Conservation (phyloP, 2,113 vertebrate genomes). For the Anolis sagrei region DNA sequence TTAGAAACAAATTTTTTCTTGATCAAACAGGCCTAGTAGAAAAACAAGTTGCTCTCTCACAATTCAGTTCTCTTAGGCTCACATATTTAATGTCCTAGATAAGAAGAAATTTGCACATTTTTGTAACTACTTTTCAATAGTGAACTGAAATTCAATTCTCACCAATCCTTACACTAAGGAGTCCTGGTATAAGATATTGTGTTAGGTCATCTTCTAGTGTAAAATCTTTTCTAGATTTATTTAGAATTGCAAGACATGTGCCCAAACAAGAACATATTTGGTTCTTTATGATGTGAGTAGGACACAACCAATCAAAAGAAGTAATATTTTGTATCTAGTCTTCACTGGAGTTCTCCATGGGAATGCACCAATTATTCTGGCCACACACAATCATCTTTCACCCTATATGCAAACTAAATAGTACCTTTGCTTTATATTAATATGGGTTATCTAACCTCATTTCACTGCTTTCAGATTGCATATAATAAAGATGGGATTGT, state of each 20-base stretch:
- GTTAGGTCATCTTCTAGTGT: neutral
- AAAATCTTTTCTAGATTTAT: neutral
- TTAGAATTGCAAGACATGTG: neutral
- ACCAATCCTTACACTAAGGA: neutral
- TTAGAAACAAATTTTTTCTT: too few species aligned
- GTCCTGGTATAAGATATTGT: neutral
- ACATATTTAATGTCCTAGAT: neutral
- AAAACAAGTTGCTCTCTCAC: too few species aligned
- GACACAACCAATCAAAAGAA: neutral
- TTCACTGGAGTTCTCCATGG: neutral
- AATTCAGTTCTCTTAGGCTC: too few species aligned
- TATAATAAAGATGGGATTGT: slow-evolving; percentile 11
- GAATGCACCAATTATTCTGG: neutral
- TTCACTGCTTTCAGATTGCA: slow-evolving; percentile 25
- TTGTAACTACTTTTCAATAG: neutral
- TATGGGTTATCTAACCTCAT: slow-evolving; percentile 24
- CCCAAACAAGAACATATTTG: neutral
- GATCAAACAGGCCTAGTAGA: too few species aligned
- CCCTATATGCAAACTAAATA: neutral
- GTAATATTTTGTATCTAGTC: slow-evolving; percentile 1
- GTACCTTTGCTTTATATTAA: slow-evolving; percentile 2
- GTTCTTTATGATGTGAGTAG: neutral
- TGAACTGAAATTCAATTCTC: neutral
- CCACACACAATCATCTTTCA: neutral
- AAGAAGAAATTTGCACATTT: neutral